Conservation (phyloP, 2,888 invertebrate genomes). For the Cataglyphis cursor region DNA sequence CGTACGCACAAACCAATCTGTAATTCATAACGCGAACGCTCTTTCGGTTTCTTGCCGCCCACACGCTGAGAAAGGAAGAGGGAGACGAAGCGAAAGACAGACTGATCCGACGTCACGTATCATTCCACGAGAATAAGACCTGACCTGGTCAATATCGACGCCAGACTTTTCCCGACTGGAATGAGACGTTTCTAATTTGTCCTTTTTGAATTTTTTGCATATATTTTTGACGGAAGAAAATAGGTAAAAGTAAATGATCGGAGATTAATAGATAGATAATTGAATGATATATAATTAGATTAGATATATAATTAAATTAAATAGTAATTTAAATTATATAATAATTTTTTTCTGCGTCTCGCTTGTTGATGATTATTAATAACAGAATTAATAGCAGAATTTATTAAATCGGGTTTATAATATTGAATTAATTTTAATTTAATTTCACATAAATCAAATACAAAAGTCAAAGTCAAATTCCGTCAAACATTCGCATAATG, state of each 20-base stretch:
- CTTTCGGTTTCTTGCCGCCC: conserved; percentile 76
- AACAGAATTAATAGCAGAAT: not conserved
- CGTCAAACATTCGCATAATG: conserved; percentile 84
- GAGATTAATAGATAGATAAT: not conserved
- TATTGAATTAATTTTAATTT: not conserved
- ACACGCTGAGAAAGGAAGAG: conserved; percentile 76
- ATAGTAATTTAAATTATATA: too few species aligned
- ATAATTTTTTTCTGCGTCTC: not conserved
- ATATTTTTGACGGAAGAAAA: not conserved
- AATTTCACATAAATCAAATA: not conserved
- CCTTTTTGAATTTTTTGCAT: not conserved
- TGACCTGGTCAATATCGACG: conserved; percentile 77
- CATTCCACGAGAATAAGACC: conserved; percentile 82
- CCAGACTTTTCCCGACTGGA: conserved; percentile 7
- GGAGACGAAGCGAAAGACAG: conserved; percentile 43
- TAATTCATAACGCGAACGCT: conserved; percentile 83
- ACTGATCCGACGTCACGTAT: conserved; percentile 59
- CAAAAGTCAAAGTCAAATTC: conserved; percentile 59
- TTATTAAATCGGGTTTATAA: not conserved
- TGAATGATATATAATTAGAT: not conserved
- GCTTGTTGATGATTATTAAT: not conserved
- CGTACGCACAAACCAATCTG: conserved; percentile 80
- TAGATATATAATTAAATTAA: not conserved
- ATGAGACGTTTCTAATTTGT: conserved; percentile 8
- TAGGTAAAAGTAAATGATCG: not conserved